A percentile compares a stretch with the other conserved stretches of the same genome.
Conservation (phyloP, 2,888 invertebrate species). For the Macrosoma leucophasiata region DNA sequence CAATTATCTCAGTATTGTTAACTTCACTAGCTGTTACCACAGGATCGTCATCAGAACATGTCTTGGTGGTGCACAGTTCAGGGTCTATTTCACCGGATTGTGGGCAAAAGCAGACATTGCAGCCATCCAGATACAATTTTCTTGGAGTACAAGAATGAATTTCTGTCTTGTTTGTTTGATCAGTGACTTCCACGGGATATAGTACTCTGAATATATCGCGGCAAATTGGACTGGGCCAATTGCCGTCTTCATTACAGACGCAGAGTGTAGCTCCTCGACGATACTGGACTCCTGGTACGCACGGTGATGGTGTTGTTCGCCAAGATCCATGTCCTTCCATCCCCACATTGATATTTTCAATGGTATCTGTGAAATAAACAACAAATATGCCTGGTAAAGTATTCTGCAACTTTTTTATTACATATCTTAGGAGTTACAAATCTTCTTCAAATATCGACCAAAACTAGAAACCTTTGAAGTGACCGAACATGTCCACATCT, state of each 20-base stretch:
- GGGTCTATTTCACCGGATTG: slow-evolving; percentile 35
- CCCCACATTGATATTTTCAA: slow-evolving; percentile 48
- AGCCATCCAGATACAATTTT: slow-evolving; percentile 47
- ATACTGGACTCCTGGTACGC: slow-evolving; percentile 50
- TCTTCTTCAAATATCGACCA: too few species aligned
- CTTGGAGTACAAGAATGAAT: slow-evolving; percentile 37
- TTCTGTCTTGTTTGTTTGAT: slow-evolving; percentile 20
- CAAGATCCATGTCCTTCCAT: slow-evolving; percentile 60
- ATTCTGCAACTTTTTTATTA: too few species aligned
- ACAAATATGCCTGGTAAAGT: background rate
- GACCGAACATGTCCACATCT: slow-evolving; percentile 56
- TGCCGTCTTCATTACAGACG: slow-evolving; percentile 50
- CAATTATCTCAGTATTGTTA: background rate
- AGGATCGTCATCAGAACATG: slow-evolving; percentile 37
- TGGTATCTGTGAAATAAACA: slow-evolving; percentile 47
- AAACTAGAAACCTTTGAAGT: slow-evolving; percentile 50
- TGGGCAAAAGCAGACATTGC: slow-evolving; percentile 56
- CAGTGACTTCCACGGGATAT: slow-evolving; percentile 38
- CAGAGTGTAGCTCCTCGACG: slow-evolving; percentile 41
- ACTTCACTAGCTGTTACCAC: slow-evolving; percentile 15
- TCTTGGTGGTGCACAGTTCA: slow-evolving; percentile 41
- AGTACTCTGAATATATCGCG: slow-evolving; percentile 49
- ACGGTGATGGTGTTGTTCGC: slow-evolving; percentile 38
- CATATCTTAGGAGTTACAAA: too few species aligned
- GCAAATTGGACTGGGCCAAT: slow-evolving; percentile 60